Evolutionary conservation across 2,797 vertebrate species (phyloP), one percentile per base, ranked within the genome.

Genomic region (Takifugu ocellatus): DNA sequence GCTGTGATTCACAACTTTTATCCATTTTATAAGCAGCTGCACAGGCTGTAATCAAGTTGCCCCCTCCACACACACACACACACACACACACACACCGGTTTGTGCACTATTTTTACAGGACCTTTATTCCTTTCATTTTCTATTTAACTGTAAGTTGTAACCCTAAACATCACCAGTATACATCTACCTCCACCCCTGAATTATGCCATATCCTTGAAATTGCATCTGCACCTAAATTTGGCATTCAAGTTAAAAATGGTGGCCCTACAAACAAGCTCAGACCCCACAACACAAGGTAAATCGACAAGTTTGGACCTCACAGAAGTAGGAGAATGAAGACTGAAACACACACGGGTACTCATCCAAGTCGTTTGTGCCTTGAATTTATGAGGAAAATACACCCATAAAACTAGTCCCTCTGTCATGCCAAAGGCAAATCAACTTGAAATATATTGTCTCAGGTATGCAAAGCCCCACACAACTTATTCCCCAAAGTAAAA

Each of bases 11-110:
- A 61, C 12, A 43, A 68, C 66, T 67, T 54, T 64, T 67, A 49
- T 73, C 11, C 49, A 70, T 70, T 75, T 67, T 73, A 36, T 29
- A 43, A 56, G 48, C 82, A 84, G 69, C 79, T 85, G 79, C 60
- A 72, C 57, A 64, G 39, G 52, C 61, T 64, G 61, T 25, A 57
- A 83, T 71, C 60, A 51, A 46, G 16, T 50, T 36, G 43, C 36
- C 42, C 36, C 31, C 44, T 49, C 63, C 33, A 50, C 45, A 59
- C 43, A 46, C 64, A 49, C 33, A 53, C 45, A 51, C 43, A 49
- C 43, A 49, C 43, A 47, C 48, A 46, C 64, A 49, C 33, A 53
- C 39, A 51, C 49, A 51, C 63, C 27, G 25, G 47, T 43, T 56
- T 29, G 45, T 48, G 33, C 27, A 59, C 9, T 36, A 2, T 36